These are phyloP conservation scores for Hedychridium roseum DNA, from an alignment of 2,888 invertebrate species.

Conservation along the genomic window DNA sequence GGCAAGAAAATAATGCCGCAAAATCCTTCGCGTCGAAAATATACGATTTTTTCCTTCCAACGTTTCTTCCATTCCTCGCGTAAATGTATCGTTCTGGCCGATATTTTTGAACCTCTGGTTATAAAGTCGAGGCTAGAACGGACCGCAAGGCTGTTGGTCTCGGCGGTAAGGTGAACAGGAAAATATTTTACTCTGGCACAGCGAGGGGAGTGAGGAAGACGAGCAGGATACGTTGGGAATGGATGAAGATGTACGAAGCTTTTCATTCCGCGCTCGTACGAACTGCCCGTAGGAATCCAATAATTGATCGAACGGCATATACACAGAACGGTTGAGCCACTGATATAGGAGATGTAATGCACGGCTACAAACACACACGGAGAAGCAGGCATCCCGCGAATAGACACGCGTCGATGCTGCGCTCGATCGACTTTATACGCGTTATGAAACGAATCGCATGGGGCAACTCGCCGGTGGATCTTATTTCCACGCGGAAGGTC, in stretches of 20 bases:
- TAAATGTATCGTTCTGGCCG: no score
- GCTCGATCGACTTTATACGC: constrained; percentile 2
- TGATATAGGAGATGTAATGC: background rate
- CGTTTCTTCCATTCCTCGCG: no score
- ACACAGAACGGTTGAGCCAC: constrained; percentile 19
- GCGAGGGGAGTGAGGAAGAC: constrained; percentile 13
- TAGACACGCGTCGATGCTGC: background rate
- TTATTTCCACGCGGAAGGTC: constrained; percentile 4
- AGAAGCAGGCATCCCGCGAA: background rate
- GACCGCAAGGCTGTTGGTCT: no score
- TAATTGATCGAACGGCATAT: constrained; percentile 31
- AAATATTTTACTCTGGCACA: no score
- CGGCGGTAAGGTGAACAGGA: no score
- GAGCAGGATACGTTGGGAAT: constrained; percentile 15
- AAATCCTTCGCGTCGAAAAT: no score
- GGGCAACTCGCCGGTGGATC: constrained; percentile 3
- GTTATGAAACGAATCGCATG: constrained; percentile 7
- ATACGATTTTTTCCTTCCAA: no score
- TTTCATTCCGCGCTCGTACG: constrained; percentile 26
- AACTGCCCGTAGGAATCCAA: constrained; percentile 23
- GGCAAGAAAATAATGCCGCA: no score
- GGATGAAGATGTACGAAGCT: constrained; percentile 1
- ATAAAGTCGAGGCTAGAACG: no score
- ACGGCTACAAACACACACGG: background rate
- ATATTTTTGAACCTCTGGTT: no score